Conservation (phyloP, 2,888 invertebrate species). For the Amiota communis region DNA sequence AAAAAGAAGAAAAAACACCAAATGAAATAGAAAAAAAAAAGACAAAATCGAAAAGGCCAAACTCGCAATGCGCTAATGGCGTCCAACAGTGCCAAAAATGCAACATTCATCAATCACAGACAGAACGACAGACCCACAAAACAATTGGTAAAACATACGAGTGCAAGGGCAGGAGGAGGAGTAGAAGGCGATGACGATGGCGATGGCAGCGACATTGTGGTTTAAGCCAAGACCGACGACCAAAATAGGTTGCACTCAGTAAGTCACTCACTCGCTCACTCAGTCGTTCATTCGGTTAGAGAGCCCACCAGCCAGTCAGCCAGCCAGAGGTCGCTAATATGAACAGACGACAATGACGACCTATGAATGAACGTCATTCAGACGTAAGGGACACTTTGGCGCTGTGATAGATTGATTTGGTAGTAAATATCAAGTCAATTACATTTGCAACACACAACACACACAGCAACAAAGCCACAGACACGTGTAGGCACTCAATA, state of each 20-base stretch:
- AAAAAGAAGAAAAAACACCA: too few species aligned
- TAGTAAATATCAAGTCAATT: constrained; percentile 68
- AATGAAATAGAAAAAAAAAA: neutral
- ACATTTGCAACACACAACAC: constrained; percentile 46
- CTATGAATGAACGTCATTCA: neutral
- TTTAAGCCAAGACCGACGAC: neutral
- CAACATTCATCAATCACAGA: constrained; percentile 69
- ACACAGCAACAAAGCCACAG: neutral
- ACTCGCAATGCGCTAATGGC: constrained; percentile 35
- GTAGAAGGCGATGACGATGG: too few species aligned
- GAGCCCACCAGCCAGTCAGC: neutral
- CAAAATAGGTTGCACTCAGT: neutral
- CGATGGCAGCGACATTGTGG: neutral
- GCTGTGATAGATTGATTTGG: constrained; percentile 63
- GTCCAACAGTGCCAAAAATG: constrained; percentile 65
- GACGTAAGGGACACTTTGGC: neutral
- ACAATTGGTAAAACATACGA: neutral
- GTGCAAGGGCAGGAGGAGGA: neutral
- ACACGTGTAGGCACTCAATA: constrained; percentile 16
- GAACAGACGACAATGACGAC: constrained; percentile 11
- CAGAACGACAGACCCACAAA: neutral
- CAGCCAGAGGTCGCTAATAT: constrained; percentile 8
- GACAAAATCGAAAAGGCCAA: constrained; percentile 6
- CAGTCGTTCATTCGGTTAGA: neutral
- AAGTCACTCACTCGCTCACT: constrained; percentile 11